These are phyloP conservation scores for Gerris lacustris DNA, from an alignment of 2,888 invertebrate genomes.

Conservation along the genomic window DNA sequence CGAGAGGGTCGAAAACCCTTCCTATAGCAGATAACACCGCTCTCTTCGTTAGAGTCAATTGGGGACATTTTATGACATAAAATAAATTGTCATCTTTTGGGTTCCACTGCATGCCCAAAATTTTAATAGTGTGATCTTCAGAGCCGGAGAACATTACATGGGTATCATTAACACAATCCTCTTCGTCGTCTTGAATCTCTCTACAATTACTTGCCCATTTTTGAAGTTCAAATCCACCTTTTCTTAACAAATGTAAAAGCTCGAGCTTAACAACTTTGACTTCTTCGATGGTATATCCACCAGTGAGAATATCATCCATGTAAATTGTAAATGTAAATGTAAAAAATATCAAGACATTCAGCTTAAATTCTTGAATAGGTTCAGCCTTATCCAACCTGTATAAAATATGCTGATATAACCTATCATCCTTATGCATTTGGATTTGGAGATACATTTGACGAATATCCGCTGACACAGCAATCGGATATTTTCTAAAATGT, in stretches of 20 bases:
- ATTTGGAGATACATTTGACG: conserved; percentile 19
- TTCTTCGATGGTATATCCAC: conserved; percentile 29
- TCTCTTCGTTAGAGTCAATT: background rate
- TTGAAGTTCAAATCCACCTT: conserved; percentile 24
- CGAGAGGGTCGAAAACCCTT: background rate
- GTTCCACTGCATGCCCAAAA: conserved; percentile 21
- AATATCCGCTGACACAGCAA: conserved; percentile 18
- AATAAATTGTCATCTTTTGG: conserved; percentile 13
- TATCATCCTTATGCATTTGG: conserved; percentile 17
- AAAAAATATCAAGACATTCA: conserved; percentile 28
- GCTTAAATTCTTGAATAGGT: conserved; percentile 23
- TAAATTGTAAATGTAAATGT: no score
- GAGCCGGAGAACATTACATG: conserved; percentile 10
- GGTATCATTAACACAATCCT: conserved; percentile 16
- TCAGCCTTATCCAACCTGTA: conserved; percentile 23
- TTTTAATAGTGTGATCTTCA: conserved; percentile 17
- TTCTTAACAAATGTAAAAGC: conserved; percentile 19
- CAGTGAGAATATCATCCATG: conserved; percentile 25
- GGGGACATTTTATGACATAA: conserved; percentile 8
- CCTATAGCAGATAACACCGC: background rate
- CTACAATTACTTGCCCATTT: conserved; percentile 27
- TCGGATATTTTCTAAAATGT: conserved; percentile 7
- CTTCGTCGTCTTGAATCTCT: conserved; percentile 14
- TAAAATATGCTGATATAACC: conserved; percentile 27
- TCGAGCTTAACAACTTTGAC: conserved; percentile 25